Conservation (phyloP, 1,140 invertebrate species). For the Trachymyrmex cornetzi region DNA sequence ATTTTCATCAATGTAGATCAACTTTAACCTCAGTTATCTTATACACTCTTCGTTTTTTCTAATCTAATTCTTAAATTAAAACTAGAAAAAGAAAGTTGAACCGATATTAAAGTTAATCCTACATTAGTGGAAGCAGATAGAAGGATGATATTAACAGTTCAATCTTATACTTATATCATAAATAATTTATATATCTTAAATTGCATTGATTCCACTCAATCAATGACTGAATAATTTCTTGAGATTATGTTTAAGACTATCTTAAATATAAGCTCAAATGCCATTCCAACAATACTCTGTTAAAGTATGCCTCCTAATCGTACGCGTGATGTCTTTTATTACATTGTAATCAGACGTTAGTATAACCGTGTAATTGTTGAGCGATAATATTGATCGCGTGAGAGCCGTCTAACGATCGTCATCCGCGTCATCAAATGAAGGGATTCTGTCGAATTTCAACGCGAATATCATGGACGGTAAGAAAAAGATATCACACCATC, state of each 20-base stretch:
- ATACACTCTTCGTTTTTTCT: too few relatives aligned
- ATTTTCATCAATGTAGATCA: too few relatives aligned
- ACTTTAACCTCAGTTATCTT: too few relatives aligned
- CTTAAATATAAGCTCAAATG: not conserved
- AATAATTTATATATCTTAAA: not conserved
- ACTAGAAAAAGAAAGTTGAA: too few relatives aligned
- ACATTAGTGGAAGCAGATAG: too few relatives aligned
- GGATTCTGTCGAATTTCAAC: not conserved
- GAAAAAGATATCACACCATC: not conserved
- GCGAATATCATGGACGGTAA: not conserved
- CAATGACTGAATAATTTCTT: not conserved
- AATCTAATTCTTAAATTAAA: too few relatives aligned
- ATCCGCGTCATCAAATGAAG: not conserved
- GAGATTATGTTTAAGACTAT: not conserved
- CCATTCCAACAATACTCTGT: too few relatives aligned
- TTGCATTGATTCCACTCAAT: not conserved
- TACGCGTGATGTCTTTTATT: not conserved
- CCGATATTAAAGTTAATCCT: too few relatives aligned
- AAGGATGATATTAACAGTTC: not conserved
- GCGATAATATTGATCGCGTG: conserved; percentile 12
- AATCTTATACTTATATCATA: not conserved
- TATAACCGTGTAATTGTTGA: not conserved
- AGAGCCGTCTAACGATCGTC: conserved; percentile 1
- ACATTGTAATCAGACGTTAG: not conserved
- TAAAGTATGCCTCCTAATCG: too few relatives aligned